Conservation (phyloP, 2,113 vertebrate genomes). For the Eolophus roseicapilla region DNA sequence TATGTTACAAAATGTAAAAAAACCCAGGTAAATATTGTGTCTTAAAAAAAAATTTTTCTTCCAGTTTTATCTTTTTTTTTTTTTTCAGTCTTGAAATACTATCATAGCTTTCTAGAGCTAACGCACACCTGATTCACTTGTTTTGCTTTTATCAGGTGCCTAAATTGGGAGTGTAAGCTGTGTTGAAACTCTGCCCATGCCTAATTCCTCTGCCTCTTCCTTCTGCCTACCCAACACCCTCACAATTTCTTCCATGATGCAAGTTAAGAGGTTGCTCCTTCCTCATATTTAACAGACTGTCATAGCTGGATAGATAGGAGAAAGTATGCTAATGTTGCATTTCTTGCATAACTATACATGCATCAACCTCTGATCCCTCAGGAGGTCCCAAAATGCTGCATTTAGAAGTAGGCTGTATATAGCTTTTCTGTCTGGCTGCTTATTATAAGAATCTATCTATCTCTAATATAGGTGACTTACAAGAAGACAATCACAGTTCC, state of each 20-base stretch:
- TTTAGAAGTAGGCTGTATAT: not conserved
- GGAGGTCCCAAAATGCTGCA: not conserved
- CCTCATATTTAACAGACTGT: not conserved
- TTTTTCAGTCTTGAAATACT: not conserved
- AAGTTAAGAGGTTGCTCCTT: not conserved
- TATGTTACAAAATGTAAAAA: not conserved
- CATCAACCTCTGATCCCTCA: not conserved
- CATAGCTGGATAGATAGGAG: not conserved
- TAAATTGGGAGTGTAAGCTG: not conserved
- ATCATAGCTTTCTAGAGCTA: not conserved
- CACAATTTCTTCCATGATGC: not conserved
- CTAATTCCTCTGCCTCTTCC: not conserved
- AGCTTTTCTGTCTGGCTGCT: not conserved
- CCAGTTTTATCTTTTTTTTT: fast-evolving
- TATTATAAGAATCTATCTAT: not conserved
- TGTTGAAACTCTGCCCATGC: not conserved
- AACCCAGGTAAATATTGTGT: not conserved
- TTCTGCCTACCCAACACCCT: not conserved
- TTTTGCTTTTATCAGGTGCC: not conserved
- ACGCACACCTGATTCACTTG: not conserved
- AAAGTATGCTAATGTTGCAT: not conserved
- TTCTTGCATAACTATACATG: not conserved
- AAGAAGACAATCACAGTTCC: not conserved
- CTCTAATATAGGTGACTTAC: not conserved
- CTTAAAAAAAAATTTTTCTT: not conserved